phyloP scores from a whole-genome alignment of 2,888 invertebrate genomes.

The Diplazon laetatorius region DNA sequence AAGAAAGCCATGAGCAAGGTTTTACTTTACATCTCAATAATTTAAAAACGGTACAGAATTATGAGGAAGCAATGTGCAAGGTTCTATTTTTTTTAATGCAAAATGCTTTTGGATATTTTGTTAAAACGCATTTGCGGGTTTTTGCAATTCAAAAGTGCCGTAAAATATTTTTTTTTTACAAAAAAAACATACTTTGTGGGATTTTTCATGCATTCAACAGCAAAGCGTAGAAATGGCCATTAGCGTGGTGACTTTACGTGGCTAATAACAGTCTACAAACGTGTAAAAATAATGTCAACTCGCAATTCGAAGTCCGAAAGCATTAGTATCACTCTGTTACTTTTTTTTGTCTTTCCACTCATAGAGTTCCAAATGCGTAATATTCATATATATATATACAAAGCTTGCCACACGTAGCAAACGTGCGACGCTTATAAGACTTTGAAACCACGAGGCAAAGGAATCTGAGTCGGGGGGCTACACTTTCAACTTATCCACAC shows the following conservation, averaged over 20 bases:
- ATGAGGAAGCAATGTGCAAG: no score
- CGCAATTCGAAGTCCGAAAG: neutral
- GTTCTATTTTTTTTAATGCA: no score
- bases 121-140: no score
- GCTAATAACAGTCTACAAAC: neutral
- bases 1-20: no score
- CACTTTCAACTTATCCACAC: neutral
- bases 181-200: no score
- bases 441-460: neutral
- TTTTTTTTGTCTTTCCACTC: neutral
- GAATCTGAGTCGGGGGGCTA: neutral
- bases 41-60: no score
- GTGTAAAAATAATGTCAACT: neutral
- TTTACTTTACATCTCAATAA: no score
- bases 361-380: neutral
- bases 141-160: no score
- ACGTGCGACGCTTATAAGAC: constrained; percentile 4
- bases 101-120: no score
- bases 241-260: neutral
- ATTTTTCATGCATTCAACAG: no score
- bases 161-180: no score
- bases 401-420: constrained; percentile 13
- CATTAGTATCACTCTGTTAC: constrained; percentile 5
- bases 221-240: no score
- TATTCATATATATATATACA: neutral